Percentiles rank a stretch among this genome's conserved stretches.
Conservation (phyloP, 2,888 invertebrate genomes). For the Himalopsyche anomala region DNA sequence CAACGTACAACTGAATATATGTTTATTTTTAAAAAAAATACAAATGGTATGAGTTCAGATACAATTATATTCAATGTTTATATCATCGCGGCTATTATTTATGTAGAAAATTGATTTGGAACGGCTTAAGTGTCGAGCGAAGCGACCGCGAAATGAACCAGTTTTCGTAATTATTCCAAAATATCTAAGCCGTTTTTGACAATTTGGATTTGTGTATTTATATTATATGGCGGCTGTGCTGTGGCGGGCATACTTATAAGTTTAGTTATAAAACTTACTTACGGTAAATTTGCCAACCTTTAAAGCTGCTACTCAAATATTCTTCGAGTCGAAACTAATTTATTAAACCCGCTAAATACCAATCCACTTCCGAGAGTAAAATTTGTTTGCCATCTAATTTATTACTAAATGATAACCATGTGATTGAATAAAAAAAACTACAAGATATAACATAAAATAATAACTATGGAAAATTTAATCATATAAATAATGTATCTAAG, state of each 20-base stretch:
- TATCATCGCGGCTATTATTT: not conserved
- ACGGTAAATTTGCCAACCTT: conserved; percentile 43
- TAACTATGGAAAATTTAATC: no score
- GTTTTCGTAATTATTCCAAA: conserved; percentile 42
- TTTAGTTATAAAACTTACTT: conserved; percentile 27
- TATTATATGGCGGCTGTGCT: not conserved
- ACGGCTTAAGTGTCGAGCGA: not conserved
- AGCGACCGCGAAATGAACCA: conserved; percentile 40
- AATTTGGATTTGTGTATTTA: conserved; percentile 31
- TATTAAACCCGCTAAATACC: not conserved
- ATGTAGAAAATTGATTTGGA: conserved; percentile 14
- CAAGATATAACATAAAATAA: no score
- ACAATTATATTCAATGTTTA: not conserved
- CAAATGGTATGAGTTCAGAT: not conserved
- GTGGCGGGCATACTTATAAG: conserved; percentile 1
- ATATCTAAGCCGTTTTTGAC: conserved; percentile 40
- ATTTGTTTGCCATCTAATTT: no score
- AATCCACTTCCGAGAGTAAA: not conserved
- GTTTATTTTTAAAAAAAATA: no score
- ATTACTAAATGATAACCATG: no score
- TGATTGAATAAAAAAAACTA: no score
- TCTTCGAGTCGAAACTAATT: conserved; percentile 23
- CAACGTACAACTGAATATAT: no score
- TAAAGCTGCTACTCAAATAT: conserved; percentile 24
- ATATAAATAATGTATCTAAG: no score